A percentile compares a stretch with the other conserved stretches of the same genome.
Evolutionary conservation across 2,797 vertebrate species (phyloP).

Genomic region (Chiroxiphia lanceolata): DNA sequence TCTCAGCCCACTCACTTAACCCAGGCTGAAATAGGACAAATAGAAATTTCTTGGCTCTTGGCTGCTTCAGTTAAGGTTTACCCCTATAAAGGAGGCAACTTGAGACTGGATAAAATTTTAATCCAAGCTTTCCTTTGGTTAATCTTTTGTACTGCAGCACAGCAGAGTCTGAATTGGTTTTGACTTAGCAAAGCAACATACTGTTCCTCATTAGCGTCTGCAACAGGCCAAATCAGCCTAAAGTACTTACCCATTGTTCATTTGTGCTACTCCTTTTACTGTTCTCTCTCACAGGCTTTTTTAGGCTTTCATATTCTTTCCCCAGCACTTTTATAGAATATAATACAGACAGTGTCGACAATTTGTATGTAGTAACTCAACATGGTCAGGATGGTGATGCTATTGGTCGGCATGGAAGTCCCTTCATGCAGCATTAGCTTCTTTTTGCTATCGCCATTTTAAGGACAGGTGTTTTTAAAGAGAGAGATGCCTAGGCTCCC

Average conservation of each 20-base stretch:
- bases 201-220: neutral
- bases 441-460: neutral
- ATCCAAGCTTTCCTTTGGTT: neutral
- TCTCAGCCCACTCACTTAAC: neutral
- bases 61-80: neutral
- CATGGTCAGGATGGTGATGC: neutral
- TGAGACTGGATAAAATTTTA: neutral
- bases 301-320: neutral
- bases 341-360: neutral
- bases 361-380: neutral
- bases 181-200: neutral
- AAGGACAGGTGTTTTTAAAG: neutral
- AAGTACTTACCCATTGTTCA: neutral
- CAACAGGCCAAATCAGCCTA: neutral
- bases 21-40: neutral
- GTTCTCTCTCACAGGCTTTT: neutral
- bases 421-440: neutral
- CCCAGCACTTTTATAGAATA: neutral
- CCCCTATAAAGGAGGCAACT: neutral
- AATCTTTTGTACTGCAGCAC: neutral
- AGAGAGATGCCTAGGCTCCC: neutral
- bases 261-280: fast-evolving
- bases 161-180: neutral
- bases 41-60: neutral
- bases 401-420: neutral